These are phyloP conservation scores for Willowsia nigromaculata DNA, from an alignment of 2,888 invertebrate species.

Conservation along the genomic window DNA sequence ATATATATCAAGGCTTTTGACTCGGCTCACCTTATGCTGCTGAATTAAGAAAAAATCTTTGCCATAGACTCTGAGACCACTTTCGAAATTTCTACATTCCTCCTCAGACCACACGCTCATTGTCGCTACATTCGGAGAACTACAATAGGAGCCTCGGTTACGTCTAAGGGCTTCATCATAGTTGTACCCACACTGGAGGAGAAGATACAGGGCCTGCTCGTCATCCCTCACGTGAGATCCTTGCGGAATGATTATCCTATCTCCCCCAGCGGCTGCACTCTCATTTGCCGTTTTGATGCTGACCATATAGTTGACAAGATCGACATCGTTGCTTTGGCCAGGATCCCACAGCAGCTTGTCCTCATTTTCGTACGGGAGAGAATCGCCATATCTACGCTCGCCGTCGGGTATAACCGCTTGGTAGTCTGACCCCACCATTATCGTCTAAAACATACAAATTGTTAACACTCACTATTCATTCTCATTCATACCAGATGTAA, in stretches of 20 bases:
- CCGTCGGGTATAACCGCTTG: constrained; percentile 97
- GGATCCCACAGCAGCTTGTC: constrained; percentile 97
- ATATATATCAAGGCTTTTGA: too few species aligned
- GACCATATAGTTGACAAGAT: constrained; percentile 80
- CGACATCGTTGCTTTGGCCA: constrained; percentile 85
- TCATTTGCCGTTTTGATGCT: constrained; percentile 72
- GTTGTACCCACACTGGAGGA: constrained; percentile 96
- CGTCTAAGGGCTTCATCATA: constrained; percentile 94
- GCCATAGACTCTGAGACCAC: constrained; percentile 94
- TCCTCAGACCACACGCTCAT: constrained; percentile 97
- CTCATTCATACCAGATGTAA: too few species aligned
- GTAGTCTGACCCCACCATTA: constrained; percentile 96
- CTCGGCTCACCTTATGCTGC: constrained; percentile 88
- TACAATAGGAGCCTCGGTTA: constrained; percentile 86
- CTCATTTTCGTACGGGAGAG: constrained; percentile 96
- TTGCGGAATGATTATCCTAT: constrained; percentile 80
- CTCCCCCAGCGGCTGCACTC: constrained; percentile 46
- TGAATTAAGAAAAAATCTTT: constrained; percentile 98
- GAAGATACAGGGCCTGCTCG: constrained; percentile 90
- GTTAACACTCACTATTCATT: background rate
- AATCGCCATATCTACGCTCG: constrained; percentile 94
- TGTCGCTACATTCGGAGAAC: constrained; percentile 84
- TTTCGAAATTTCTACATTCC: constrained; percentile 97
- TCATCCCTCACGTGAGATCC: constrained; percentile 89
- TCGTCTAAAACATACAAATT: constrained; percentile 83